phyloP scores from a whole-genome alignment of 2,888 invertebrate species.

The Mythimna loreyi region DNA sequence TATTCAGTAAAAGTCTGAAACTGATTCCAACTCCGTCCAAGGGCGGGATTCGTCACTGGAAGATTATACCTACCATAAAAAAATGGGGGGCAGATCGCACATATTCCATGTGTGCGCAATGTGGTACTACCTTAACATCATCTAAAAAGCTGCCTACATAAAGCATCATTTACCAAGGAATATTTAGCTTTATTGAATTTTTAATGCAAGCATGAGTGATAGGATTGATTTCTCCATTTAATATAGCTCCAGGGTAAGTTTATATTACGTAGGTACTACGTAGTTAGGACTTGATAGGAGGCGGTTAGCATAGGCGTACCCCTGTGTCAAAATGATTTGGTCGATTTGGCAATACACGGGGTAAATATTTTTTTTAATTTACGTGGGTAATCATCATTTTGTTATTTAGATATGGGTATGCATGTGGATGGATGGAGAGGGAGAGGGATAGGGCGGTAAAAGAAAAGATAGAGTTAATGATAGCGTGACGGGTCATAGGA shows the following conservation, averaged over 20 bases:
- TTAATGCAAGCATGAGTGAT: background rate
- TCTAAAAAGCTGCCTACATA: slow-evolving; percentile 1
- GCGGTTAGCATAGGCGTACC: slow-evolving; percentile 18
- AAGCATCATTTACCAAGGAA: slow-evolving; percentile 17
- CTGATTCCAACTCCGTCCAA: too few relatives aligned
- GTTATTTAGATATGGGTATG: too few relatives aligned
- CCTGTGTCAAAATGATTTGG: slow-evolving; percentile 18
- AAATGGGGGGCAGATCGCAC: too few relatives aligned
- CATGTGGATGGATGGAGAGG: too few relatives aligned
- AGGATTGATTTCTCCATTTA: slow-evolving; percentile 29
- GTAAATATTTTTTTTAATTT: background rate
- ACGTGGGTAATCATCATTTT: background rate
- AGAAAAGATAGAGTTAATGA: too few relatives aligned
- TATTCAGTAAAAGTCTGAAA: too few relatives aligned
- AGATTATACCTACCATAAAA: too few relatives aligned
- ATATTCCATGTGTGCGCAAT: too few relatives aligned
- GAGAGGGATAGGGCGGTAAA: too few relatives aligned
- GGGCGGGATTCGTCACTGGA: too few relatives aligned
- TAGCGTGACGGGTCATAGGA: too few relatives aligned
- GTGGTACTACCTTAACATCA: background rate
- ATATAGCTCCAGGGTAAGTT: slow-evolving; percentile 16
- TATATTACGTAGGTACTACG: too few relatives aligned
- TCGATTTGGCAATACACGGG: background rate
- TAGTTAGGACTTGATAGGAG: slow-evolving; percentile 11
- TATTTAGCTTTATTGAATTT: slow-evolving; percentile 11